Evolutionary conservation across 2,888 invertebrate species (phyloP).

Genomic region (Tortricodes alternella): DNA sequence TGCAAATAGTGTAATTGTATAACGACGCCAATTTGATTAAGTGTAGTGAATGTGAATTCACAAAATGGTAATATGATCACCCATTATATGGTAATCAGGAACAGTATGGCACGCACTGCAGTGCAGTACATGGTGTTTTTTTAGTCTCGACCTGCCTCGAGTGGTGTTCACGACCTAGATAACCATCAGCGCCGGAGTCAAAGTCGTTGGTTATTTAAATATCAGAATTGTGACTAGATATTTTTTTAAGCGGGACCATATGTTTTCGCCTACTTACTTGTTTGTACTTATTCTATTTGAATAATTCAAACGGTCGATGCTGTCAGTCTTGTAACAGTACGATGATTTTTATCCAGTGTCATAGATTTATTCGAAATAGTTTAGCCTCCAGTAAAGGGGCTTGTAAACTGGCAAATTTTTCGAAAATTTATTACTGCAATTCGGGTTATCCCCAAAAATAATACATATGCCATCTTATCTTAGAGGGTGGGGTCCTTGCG

Average conservation of each 20-base stretch:
- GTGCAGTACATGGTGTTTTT: conserved; percentile 11
- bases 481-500: no score
- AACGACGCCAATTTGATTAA: conserved; percentile 50
- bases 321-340: no score
- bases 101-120: conserved; percentile 46
- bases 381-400: conserved; percentile 1
- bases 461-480: no score
- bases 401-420: no score
- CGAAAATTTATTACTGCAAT: no score
- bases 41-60: conserved; percentile 53
- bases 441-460: no score
- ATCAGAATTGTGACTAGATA: conserved; percentile 25
- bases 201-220: conserved; percentile 22
- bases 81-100: conserved; percentile 65
- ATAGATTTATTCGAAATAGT: neutral
- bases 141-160: conserved; percentile 9
- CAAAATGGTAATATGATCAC: conserved; percentile 59
- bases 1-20: conserved; percentile 43
- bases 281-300: conserved; percentile 17
- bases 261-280: conserved; percentile 14
- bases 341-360: no score
- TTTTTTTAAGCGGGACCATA: conserved; percentile 11
- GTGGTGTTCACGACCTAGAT: conserved; percentile 27
- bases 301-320: conserved; percentile 8
- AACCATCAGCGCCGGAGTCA: conserved; percentile 15